These are phyloP conservation scores for Cygnus buccinator DNA, from an alignment of 2,113 vertebrate genomes.

Conservation along the genomic window DNA sequence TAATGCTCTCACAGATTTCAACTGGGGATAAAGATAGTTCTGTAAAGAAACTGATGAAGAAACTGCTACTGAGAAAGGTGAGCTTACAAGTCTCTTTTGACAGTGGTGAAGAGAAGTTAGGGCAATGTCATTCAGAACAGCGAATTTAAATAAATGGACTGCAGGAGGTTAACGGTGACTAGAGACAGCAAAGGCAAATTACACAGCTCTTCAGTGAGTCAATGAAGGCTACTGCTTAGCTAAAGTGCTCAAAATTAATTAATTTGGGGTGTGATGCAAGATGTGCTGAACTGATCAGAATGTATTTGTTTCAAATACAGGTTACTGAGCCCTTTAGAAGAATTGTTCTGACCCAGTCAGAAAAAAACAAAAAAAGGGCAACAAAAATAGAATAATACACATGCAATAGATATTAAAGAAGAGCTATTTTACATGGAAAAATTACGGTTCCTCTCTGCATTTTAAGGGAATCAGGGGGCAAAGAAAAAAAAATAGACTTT, in stretches of 20 bases:
- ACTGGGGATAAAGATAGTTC: conserved; percentile 7
- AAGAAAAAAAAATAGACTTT: background rate
- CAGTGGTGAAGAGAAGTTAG: background rate
- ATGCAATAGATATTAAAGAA: background rate
- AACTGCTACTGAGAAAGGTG: background rate
- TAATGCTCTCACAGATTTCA: background rate
- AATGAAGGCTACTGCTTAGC: background rate
- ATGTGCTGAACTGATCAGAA: background rate
- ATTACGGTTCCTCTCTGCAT: background rate
- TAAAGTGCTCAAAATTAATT: background rate
- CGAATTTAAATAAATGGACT: background rate
- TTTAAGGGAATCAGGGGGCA: background rate
- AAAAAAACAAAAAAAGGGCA: background rate
- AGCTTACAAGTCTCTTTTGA: background rate
- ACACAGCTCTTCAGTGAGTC: background rate
- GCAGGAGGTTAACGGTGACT: background rate
- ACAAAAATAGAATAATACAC: background rate
- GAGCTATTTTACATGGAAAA: background rate
- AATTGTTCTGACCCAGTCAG: background rate
- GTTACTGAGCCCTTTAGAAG: background rate
- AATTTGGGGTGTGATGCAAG: background rate
- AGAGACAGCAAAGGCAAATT: background rate
- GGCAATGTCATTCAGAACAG: background rate
- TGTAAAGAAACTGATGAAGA: conserved; percentile 3
- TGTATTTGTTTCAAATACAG: background rate